Base-by-base conservation (phyloP, 2,113 vertebrate species). In the Axis porcinus region DNA sequence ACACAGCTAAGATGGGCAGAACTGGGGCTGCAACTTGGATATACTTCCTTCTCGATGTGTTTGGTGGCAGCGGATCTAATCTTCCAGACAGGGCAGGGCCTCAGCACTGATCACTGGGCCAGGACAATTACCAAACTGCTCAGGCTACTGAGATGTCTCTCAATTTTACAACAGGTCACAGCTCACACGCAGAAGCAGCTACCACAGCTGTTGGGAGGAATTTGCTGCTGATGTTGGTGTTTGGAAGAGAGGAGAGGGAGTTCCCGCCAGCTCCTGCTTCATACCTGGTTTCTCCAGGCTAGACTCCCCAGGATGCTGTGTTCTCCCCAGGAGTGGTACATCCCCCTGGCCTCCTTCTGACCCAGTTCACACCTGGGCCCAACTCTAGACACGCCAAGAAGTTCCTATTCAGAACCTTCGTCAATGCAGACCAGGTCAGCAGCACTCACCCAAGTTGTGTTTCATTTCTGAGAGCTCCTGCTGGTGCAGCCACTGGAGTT, bases 381-480 rank as follows among this genome's bases (percentile, higher is more conserved):
- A 11, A 21, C 13, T 4, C 28, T 9, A 21, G 12, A 8, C 60
- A 2, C 1, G 1, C 28, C 0, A 12, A 16, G n/a, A 40, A 15
- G 45, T 3, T 62, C 54, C 33, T 2, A 4, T 2, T n/a, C 57
- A 21, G 27, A 2, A 13, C 70, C n/a, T 1, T 19, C 3, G 7
- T 13, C 28, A 0, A 16, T 0, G 0, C 50, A 25, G 76, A 21
- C 43, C 11, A 0, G 0, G 0, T 3, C 2, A 1, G 9, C 6
- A 0, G 58, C 74, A 98, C 91, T 99, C 11, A 99, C 99, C 99
- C 60, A 99, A 97, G 94, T 99, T 99, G 98, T 99, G 99, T 95
- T 99, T 99, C 99, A 99, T 99, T 98, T 99, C 99, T 0, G 99
- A 99, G 47, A 99, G 98, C 87, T 99, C 99, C 93, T 99, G 99